Base-by-base conservation (phyloP, 2,797 vertebrate species). In the Amblyraja radiata region DNA sequence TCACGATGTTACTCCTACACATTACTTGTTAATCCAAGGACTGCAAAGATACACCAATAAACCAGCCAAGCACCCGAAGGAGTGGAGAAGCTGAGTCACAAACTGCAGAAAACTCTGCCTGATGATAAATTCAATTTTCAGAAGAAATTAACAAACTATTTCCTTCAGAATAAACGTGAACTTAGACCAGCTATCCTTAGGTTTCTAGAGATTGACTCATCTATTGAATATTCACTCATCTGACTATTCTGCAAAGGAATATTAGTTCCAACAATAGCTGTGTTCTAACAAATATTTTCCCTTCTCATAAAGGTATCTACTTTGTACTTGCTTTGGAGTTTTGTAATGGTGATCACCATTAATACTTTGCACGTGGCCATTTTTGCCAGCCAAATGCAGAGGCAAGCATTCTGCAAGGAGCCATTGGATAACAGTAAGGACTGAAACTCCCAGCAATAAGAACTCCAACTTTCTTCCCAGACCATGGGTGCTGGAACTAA, bases 1-100 rank as follows among this genome's bases (percentile, higher is more conserved):
- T 88, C 84, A 88, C 84, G 61, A 68, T 68, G 84, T 21, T 46
- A 92, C 90, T 92, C 90, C 90, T 58, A 92, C 68, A 58, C 90
- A 54, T 25, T 76, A 23, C 71, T 74, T 76, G 68, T 39, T 13
- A 76, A 92, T 54, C 73, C 90, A 76, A 74, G 65, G 36, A 21
- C 90, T 91, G 68, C 32, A 39, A 32, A 73, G 68, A 73, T 28
- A 74, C 68, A 91, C 68, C 65, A 73, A 91, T 68, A 74, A 23
- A 54, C n/a, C 71, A 28, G 71, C 36, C 68, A 92, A 74, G 36
- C 54, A 25, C 32, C 90, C 76, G 23, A 76, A 76, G 68, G 90
- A 92, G 65, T 54, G 39, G 46, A 76, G 63, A 8, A 54, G 2
- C 90, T 74, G 90, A 54, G 90, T 92, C 90, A 73, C 90, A 46